Conservation (phyloP, 2,888 invertebrate species). For the Acheta domesticus region DNA sequence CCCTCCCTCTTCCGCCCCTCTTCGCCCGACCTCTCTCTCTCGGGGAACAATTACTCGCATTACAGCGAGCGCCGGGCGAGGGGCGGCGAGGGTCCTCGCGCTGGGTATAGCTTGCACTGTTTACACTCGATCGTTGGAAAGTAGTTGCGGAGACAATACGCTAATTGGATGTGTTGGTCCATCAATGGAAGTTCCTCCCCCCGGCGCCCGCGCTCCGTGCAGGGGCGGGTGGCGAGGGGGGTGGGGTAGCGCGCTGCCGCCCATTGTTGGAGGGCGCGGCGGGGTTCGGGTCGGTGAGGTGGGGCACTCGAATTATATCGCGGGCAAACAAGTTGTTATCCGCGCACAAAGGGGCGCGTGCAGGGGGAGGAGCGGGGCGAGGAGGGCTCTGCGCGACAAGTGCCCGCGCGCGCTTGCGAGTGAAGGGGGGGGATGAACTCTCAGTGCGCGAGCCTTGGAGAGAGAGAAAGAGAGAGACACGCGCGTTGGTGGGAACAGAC, state of each 20-base stretch:
- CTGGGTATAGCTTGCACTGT: slow-evolving; percentile 2
- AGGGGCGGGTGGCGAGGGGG: neutral
- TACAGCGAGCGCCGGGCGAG: neutral
- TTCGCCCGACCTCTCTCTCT: too few species aligned
- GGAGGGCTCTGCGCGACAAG: neutral
- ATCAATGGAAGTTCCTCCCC: neutral
- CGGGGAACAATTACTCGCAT: neutral
- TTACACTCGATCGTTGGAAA: slow-evolving; percentile 10
- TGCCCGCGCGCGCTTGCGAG: too few species aligned
- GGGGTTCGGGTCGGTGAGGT: neutral
- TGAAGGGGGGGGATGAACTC: too few species aligned
- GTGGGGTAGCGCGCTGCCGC: neutral
- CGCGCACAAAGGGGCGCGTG: neutral
- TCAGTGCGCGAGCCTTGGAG: too few species aligned
- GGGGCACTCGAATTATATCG: neutral
- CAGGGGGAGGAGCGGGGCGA: neutral
- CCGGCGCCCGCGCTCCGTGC: neutral
- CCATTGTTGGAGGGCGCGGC: neutral
- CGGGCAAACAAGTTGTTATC: slow-evolving; percentile 2
- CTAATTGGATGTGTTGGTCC: neutral
- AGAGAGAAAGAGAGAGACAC: too few species aligned
- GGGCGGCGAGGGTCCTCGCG: neutral
- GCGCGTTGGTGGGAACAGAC: too few species aligned
- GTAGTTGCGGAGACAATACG: slow-evolving; percentile 7
- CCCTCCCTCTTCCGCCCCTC: too few species aligned